These are phyloP conservation scores for Metacarcinus magister DNA, from an alignment of 2,888 invertebrate species.

Conservation along the genomic window DNA sequence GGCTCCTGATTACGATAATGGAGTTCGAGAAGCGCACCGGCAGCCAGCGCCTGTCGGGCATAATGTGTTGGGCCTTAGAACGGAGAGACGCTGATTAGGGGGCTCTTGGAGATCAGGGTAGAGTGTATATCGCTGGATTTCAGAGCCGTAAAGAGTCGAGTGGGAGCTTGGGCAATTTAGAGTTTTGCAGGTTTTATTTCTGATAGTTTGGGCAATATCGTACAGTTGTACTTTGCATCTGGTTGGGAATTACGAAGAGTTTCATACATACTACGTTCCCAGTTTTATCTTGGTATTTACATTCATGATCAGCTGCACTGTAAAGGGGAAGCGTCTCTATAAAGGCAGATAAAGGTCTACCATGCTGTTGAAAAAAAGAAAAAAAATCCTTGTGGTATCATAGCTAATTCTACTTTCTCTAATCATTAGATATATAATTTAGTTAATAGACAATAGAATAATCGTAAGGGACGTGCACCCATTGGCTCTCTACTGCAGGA, in stretches of 20 bases:
- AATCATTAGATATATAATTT: background rate
- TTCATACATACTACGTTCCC: background rate
- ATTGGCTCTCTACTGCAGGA: background rate
- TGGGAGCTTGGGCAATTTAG: background rate
- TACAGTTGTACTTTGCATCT: background rate
- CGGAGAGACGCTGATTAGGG: slow-evolving; percentile 48
- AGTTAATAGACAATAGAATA: background rate
- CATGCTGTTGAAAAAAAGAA: background rate
- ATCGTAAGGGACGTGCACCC: background rate
- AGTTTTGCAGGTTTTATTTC: background rate
- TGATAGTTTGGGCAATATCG: background rate
- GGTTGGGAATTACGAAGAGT: background rate
- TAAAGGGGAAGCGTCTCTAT: no score
- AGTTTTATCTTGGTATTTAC: background rate
- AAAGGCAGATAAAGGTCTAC: no score
- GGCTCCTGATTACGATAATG: slow-evolving; percentile 45
- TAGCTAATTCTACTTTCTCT: background rate
- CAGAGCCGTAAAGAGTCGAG: background rate
- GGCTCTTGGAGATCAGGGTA: slow-evolving; percentile 21
- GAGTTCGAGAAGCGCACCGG: slow-evolving; percentile 32
- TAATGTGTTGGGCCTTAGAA: slow-evolving; percentile 45
- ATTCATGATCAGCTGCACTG: background rate
- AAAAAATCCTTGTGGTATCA: background rate
- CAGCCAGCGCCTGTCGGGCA: slow-evolving; percentile 45
- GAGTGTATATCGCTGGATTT: background rate